phyloP scores from a whole-genome alignment of 2,888 invertebrate genomes.

The Artemia sinica region DNA sequence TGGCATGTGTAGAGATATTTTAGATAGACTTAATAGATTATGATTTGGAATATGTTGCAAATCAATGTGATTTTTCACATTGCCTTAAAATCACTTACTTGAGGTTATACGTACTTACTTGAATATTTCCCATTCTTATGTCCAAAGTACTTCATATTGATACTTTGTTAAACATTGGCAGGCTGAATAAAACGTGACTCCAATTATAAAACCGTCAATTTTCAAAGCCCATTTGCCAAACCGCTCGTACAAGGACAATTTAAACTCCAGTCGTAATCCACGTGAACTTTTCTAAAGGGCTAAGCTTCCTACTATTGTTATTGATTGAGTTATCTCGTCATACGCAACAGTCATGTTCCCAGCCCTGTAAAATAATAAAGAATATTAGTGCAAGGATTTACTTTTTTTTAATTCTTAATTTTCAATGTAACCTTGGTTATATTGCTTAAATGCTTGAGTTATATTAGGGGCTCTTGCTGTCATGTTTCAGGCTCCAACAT shows the following conservation, averaged over 20 bases:
- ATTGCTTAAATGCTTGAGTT: too few relatives aligned
- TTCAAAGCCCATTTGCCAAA: slow-evolving; percentile 26
- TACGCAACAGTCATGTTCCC: slow-evolving; percentile 26
- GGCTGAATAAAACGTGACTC: slow-evolving; percentile 58
- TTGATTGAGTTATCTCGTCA: slow-evolving; percentile 2
- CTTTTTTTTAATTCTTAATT: too few relatives aligned
- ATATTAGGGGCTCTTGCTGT: too few relatives aligned
- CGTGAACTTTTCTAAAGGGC: slow-evolving; percentile 30
- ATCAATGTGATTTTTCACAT: neutral
- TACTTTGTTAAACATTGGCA: slow-evolving; percentile 52
- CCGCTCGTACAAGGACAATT: slow-evolving; percentile 35
- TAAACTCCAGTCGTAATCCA: slow-evolving; percentile 60
- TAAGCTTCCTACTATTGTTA: neutral
- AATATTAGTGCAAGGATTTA: too few relatives aligned
- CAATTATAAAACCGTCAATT: slow-evolving; percentile 49
- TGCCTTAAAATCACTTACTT: neutral
- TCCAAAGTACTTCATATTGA: slow-evolving; percentile 42
- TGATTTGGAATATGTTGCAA: neutral
- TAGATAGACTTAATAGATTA: neutral
- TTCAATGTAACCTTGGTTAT: too few relatives aligned
- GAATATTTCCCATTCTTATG: slow-evolving; percentile 20
- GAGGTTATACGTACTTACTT: slow-evolving; percentile 17
- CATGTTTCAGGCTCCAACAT: too few relatives aligned
- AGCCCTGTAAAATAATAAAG: slow-evolving; percentile 20
- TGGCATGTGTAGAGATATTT: neutral